A percentile compares a stretch with the other conserved stretches of the same genome.
phyloP scores from a whole-genome alignment of 2,797 vertebrate species.

The Tympanoctomys barrerae region DNA sequence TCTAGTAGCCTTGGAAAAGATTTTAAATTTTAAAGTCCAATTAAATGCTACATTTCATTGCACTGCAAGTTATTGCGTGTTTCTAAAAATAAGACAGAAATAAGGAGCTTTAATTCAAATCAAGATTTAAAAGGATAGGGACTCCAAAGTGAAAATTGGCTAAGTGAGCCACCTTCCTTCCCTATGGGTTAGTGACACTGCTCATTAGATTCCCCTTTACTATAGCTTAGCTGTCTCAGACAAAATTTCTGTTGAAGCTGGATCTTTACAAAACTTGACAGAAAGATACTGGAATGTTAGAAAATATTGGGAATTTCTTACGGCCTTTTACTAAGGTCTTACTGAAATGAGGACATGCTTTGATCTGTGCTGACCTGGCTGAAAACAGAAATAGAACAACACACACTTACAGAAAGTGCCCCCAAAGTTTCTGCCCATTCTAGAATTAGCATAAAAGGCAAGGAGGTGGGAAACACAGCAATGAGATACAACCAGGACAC shows the following conservation, averaged over 20 bases:
- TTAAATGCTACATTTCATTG: slow-evolving; percentile 74
- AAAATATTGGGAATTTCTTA: slow-evolving; percentile 42
- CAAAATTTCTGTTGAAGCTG: neutral
- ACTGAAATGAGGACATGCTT: slow-evolving; percentile 1
- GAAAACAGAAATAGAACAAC: slow-evolving; percentile 15
- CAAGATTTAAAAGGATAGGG: slow-evolving; percentile 61
- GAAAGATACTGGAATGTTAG: slow-evolving; percentile 24
- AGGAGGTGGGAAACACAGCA: neutral
- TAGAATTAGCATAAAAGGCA: slow-evolving; percentile 49
- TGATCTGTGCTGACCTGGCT: neutral
- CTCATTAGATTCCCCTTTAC: neutral
- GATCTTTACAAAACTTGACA: slow-evolving; percentile 33
- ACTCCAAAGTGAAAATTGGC: slow-evolving; percentile 40
- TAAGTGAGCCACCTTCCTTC: slow-evolving; percentile 24
- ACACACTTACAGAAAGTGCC: neutral
- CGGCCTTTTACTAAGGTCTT: slow-evolving; percentile 16
- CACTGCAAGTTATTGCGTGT: slow-evolving; percentile 63
- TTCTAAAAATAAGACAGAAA: slow-evolving; percentile 81
- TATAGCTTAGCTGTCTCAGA: slow-evolving; percentile 6
- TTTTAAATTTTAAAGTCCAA: slow-evolving; percentile 81
- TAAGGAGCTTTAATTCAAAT: slow-evolving; percentile 68
- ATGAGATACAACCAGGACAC: neutral
- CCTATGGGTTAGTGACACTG: neutral
- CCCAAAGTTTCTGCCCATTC: neutral
- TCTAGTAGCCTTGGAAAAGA: slow-evolving; percentile 72